Conservation (phyloP, 2,888 invertebrate species). For the Hipparchia sbordonii region DNA sequence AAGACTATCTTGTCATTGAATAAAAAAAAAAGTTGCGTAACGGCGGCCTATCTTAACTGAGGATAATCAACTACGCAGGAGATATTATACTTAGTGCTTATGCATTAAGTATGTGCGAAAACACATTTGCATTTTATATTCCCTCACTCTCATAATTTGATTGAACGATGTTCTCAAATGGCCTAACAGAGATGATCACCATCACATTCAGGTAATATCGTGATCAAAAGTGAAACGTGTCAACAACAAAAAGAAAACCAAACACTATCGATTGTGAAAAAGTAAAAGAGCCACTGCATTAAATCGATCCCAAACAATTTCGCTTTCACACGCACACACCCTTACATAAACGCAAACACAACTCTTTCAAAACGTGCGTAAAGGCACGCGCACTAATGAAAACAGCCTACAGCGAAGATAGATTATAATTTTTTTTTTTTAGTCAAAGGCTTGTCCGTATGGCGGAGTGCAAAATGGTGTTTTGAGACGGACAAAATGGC, state of each 20-base stretch:
- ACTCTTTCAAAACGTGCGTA: conserved; percentile 29
- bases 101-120: no score
- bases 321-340: conserved; percentile 30
- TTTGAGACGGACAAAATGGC: conserved; percentile 64
- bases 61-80: no score
- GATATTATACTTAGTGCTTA: no score
- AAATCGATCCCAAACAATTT: conserved; percentile 32
- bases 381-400: conserved; percentile 38
- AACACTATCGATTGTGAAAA: neutral
- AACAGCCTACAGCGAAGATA: conserved; percentile 40
- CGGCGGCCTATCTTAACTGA: neutral
- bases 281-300: conserved; percentile 18
- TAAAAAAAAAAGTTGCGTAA: neutral
- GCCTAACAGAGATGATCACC: neutral
- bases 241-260: neutral
- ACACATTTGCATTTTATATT: no score
- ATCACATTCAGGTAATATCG: neutral
- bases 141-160: neutral
- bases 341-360: conserved; percentile 10
- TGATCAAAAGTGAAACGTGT: neutral
- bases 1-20: no score
- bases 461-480: conserved; percentile 75
- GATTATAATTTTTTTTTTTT: conserved; percentile 46
- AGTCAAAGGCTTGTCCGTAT: conserved; percentile 44
- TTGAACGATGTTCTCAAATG: neutral